Evolutionary conservation across 2,797 vertebrate genomes (phyloP), one percentile per base, ranked within the genome.

Genomic region (Graptemys geographica): DNA sequence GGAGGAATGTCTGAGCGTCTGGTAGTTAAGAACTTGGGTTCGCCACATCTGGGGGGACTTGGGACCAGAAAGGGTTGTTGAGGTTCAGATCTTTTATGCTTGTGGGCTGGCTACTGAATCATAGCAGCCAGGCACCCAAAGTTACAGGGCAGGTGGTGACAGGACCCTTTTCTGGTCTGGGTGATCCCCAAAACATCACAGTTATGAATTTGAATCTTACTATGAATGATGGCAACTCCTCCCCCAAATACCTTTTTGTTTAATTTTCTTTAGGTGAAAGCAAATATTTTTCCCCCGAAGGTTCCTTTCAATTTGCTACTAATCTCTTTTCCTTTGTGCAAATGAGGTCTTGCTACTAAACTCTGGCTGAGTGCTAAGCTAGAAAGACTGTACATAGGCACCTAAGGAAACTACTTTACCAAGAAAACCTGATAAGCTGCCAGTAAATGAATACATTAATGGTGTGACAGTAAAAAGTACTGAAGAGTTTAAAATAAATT

Each of bases 401-500:
- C 90, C 87, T 44, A 31, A 89, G 90, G 80, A 92, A 96, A 94
- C 78, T 90, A 84, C 79, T 97, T 95, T 91, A 49, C 72, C n/a
- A 92, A 84, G 89, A 91, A 96, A 97, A 96, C 52, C 59, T 86
- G 82, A 96, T 96, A 96, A 97, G 84, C 91, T 97, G 95, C 91
- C 87, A 90, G 95, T 89, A 97, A 97, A 98, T 98, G 98, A 98
- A 98, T 97, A 97, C 85, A 93, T 97, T 97, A 98, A 97, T 97
- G 96, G 96, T 33, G 94, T 95, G 97, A 98, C 97, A 98, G 95
- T 98, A 98, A 98, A 98, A 98, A 98, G 98, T 98, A 98, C 96
- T 97, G 97, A 97, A 97, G 97, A 98, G 98, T 98, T 98, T 98
- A 98, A 98, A 98, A 98, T 98, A 98, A 98, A 98, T 98, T 98